Conservation (phyloP, 2,113 vertebrate species). For the Theropithecus gelada region DNA sequence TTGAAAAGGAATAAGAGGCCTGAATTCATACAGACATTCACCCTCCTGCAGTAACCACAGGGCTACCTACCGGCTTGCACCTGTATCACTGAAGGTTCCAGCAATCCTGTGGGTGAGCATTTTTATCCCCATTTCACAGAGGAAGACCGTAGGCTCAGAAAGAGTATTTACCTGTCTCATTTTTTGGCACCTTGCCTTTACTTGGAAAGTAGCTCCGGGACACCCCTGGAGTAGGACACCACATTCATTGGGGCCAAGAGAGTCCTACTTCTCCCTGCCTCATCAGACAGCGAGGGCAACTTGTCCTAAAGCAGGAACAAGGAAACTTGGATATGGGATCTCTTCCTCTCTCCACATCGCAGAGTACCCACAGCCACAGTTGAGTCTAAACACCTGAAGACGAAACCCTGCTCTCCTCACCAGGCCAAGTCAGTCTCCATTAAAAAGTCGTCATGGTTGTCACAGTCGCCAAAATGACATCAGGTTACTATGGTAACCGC, state of each 20-base stretch:
- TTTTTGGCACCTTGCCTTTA: not conserved
- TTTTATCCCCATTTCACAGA: not conserved
- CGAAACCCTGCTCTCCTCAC: accelerated
- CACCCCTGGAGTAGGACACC: not conserved
- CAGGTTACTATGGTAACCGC: not conserved
- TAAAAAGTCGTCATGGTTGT: not conserved
- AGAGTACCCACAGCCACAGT: not conserved
- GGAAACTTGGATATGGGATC: not conserved
- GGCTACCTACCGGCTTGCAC: not conserved
- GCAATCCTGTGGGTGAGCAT: not conserved
- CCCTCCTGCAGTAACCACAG: not conserved
- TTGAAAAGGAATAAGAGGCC: not conserved
- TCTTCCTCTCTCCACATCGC: not conserved
- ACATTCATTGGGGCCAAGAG: not conserved
- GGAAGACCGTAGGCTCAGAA: not conserved
- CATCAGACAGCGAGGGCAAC: not conserved
- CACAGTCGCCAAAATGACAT: not conserved
- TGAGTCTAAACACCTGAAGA: not conserved
- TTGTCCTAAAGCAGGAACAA: not conserved
- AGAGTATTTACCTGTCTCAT: not conserved
- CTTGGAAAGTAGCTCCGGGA: not conserved
- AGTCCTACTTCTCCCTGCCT: not conserved
- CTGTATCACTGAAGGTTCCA: not conserved
- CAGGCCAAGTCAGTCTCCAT: not conserved
- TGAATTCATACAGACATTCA: not conserved